Conservation (phyloP, 2,113 vertebrate genomes). For the Rattus norvegicus region DNA sequence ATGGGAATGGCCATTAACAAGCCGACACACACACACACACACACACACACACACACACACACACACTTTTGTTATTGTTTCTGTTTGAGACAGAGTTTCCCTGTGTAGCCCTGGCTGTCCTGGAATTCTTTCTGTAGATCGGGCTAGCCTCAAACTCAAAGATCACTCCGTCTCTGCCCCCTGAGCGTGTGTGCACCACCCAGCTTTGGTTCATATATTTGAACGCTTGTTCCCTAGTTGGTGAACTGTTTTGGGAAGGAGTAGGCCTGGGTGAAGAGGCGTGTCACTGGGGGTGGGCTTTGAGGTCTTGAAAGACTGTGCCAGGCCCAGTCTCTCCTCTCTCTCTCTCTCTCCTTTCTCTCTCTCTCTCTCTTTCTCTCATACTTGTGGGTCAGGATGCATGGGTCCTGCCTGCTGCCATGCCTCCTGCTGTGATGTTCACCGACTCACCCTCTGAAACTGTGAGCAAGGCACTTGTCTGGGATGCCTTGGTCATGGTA, state of each 20-base stretch:
- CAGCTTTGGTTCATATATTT: neutral
- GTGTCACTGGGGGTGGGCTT: neutral
- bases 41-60: too few relatives aligned
- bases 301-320: neutral
- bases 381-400: neutral
- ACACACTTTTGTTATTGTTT: too few relatives aligned
- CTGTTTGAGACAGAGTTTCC: too few relatives aligned
- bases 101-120: too few relatives aligned
- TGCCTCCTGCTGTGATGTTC: neutral
- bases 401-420: neutral
- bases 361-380: rapidly evolving
- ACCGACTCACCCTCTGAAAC: neutral
- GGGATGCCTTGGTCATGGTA: neutral
- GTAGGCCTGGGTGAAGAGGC: neutral
- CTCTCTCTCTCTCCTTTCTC: too few relatives aligned
- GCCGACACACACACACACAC: too few relatives aligned
- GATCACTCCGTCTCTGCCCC: neutral
- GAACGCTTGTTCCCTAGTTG: neutral
- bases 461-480: neutral
- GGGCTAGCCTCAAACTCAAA: neutral
- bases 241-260: neutral
- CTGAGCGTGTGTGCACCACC: neutral
- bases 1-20: neutral
- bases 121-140: neutral
- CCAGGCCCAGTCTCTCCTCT: neutral